Conservation (phyloP, 2,797 vertebrate species). For the Huso huso region DNA sequence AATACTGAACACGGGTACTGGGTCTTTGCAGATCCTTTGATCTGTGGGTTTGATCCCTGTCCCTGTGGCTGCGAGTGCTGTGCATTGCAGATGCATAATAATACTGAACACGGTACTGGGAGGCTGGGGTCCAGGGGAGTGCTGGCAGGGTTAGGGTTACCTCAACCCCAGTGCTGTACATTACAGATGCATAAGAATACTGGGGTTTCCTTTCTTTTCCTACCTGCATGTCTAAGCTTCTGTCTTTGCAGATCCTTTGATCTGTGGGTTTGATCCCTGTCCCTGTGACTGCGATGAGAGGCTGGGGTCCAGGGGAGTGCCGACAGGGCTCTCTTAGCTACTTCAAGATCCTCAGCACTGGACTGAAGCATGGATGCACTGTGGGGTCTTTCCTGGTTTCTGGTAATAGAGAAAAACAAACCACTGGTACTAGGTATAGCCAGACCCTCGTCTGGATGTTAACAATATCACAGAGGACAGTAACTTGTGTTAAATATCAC, state of each 20-base stretch:
- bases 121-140: background rate
- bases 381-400: constrained; percentile 1
- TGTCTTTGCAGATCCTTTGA: constrained; percentile 29
- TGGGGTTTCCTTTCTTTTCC: background rate
- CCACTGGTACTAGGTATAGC: too few relatives aligned
- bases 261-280: background rate
- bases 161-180: too few relatives aligned
- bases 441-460: too few relatives aligned
- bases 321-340: background rate
- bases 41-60: too few relatives aligned
- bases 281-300: constrained; percentile 6
- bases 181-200: too few relatives aligned
- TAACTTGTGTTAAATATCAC: too few relatives aligned
- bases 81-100: too few relatives aligned
- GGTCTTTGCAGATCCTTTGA: constrained; percentile 24
- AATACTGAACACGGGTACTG: background rate
- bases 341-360: background rate
- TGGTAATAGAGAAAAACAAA: background rate
- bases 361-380: constrained; percentile 9
- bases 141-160: too few relatives aligned
- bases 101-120: background rate
- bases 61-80: too few relatives aligned
- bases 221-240: constrained; percentile 41
- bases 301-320: background rate
- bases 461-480: too few relatives aligned